Percentiles rank a stretch among this genome's conserved stretches.
Conservation (phyloP, 2,797 vertebrate genomes). For the Orientallactaga sibirica region DNA sequence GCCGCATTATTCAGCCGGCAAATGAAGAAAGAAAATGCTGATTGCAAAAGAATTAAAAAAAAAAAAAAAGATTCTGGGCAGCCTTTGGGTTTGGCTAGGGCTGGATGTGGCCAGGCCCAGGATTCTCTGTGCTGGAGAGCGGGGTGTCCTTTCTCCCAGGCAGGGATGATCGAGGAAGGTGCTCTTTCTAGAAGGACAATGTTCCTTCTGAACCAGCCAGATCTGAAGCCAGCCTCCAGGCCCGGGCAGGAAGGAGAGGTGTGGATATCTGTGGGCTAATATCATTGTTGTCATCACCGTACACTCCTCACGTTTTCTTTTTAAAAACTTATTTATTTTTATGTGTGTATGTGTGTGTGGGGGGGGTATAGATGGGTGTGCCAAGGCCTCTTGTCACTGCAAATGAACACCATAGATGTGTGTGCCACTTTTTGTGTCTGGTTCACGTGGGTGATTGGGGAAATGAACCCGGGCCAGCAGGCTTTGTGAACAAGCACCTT, state of each 20-base stretch:
- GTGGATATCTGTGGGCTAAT: rapidly evolving
- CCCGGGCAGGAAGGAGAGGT: not conserved
- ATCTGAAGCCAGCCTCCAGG: not conserved
- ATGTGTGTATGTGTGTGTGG: too few species aligned
- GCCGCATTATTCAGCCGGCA: slow-evolving; percentile 81
- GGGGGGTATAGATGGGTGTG: too few species aligned
- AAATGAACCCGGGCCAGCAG: too few species aligned
- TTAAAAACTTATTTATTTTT: too few species aligned
- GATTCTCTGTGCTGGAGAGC: not conserved
- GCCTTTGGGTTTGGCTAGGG: slow-evolving; percentile 54
- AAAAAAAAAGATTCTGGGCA: slow-evolving; percentile 60
- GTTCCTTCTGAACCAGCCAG: rapidly evolving
- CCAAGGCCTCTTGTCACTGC: too few species aligned
- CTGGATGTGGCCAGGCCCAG: not conserved
- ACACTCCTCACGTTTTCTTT: not conserved
- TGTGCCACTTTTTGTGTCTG: too few species aligned
- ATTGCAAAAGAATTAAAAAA: slow-evolving; percentile 82
- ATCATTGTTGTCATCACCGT: rapidly evolving
- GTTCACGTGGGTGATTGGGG: too few species aligned
- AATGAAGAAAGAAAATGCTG: slow-evolving; percentile 83
- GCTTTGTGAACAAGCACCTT: too few species aligned
- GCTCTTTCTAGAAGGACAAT: not conserved
- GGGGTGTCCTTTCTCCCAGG: not conserved
- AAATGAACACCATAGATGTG: too few species aligned
- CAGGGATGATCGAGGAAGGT: not conserved